Conservation (phyloP, 2,888 invertebrate genomes). For the Callyntrura guangdongensis region DNA sequence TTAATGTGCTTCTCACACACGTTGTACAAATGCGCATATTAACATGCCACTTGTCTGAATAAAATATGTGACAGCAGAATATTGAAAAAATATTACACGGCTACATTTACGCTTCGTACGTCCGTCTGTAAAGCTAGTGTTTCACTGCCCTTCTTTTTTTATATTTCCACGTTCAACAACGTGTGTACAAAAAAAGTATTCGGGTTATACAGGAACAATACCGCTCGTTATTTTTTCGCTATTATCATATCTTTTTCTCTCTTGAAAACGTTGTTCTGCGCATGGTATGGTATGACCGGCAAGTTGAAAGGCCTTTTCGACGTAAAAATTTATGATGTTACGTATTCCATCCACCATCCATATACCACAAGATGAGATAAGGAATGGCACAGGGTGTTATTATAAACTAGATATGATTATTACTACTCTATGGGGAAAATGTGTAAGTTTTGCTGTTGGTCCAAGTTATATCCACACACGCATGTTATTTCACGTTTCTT, state of each 20-base stretch:
- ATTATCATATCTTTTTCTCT: constrained; percentile 20
- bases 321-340: constrained; percentile 66
- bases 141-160: constrained; percentile 44
- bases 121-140: neutral
- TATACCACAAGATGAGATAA: neutral
- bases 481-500: constrained; percentile 1
- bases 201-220: constrained; percentile 49
- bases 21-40: neutral
- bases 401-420: constrained; percentile 10
- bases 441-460: neutral
- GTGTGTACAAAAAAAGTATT: neutral
- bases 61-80: constrained; percentile 20
- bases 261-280: neutral
- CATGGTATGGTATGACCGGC: constrained; percentile 36
- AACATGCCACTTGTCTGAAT: constrained; percentile 13
- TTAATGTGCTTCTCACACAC: neutral
- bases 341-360: neutral
- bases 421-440: constrained; percentile 19
- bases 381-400: constrained; percentile 14
- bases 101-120: neutral
- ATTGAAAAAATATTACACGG: constrained; percentile 6
- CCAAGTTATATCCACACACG: neutral
- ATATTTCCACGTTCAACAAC: neutral
- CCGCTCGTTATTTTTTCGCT: constrained; percentile 48
- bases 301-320: constrained; percentile 66